Conservation (phyloP, 2,888 invertebrate species). For the Drosophila macrospina region DNA sequence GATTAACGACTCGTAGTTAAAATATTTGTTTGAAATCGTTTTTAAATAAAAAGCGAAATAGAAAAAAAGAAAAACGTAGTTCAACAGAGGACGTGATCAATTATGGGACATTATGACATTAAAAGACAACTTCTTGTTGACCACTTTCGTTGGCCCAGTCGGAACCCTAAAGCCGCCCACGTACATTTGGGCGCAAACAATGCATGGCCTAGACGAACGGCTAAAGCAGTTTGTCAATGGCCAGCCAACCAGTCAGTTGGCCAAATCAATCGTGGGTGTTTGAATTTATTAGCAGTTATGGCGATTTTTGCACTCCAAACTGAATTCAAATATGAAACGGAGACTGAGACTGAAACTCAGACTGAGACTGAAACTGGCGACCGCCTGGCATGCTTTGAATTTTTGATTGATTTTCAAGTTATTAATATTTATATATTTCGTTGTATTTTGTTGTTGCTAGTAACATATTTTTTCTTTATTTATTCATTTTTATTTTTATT, state of each 20-base stretch:
- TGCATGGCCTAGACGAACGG: constrained; percentile 30
- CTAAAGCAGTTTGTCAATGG: constrained; percentile 41
- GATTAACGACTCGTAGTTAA: constrained; percentile 2
- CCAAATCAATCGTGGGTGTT: constrained; percentile 67
- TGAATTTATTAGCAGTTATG: constrained; percentile 71
- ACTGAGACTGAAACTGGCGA: constrained; percentile 23
- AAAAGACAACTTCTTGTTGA: constrained; percentile 18
- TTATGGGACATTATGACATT: not conserved
- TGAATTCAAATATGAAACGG: constrained; percentile 9
- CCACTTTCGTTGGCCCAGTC: constrained; percentile 40
- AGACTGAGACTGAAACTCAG: constrained; percentile 14
- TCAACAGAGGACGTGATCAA: constrained; percentile 10
- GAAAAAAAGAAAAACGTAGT: not conserved
- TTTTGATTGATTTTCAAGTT: constrained; percentile 73
- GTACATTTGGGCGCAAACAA: constrained; percentile 5
- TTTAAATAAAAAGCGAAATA: not conserved
- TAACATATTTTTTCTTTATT: constrained; percentile 9
- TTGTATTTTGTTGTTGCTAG: constrained; percentile 26
- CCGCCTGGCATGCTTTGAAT: constrained; percentile 67
- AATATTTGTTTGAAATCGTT: constrained; percentile 2
- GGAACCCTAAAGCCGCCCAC: constrained; percentile 24
- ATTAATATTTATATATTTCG: constrained; percentile 72
- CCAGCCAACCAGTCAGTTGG: constrained; percentile 16
- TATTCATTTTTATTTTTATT: constrained; percentile 8
- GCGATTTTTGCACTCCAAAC: constrained; percentile 62